A percentile compares a stretch with the other conserved stretches of the same genome.
phyloP scores from a whole-genome alignment of 2,888 invertebrate genomes.

The Macrophya alboannulata region DNA sequence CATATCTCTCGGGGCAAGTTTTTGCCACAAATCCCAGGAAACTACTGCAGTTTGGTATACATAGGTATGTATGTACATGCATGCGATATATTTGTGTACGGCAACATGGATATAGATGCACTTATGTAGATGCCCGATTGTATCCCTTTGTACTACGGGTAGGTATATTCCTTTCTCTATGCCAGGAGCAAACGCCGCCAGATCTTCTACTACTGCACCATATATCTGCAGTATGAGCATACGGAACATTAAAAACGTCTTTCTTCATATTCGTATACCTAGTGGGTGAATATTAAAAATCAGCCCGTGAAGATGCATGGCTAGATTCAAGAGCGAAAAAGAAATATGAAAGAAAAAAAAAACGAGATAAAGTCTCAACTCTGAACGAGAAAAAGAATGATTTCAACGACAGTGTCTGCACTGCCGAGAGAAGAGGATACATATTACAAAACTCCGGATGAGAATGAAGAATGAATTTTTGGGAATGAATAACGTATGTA shows the following conservation, averaged over 20 bases:
- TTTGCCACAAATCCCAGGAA: conserved; percentile 6
- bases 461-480: conserved; percentile 1
- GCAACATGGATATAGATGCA: conserved; percentile 32
- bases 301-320: conserved; percentile 19
- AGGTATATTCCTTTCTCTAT: conserved; percentile 20
- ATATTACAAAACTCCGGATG: neutral
- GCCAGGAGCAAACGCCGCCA: neutral
- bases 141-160: conserved; percentile 25
- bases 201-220: neutral
- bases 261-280: neutral
- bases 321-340: neutral
- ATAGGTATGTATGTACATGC: neutral
- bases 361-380: neutral
- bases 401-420: neutral
- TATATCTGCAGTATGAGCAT: neutral
- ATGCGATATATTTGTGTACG: neutral
- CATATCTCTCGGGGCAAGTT: conserved; percentile 30
- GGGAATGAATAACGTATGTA: neutral
- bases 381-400: neutral
- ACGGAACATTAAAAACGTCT: conserved; percentile 25
- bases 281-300: conserved; percentile 35
- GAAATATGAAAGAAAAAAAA: neutral
- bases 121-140: conserved; percentile 39
- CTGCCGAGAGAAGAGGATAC: neutral
- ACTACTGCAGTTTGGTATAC: neutral